Conservation (phyloP, 37 sponge, comb jelly and placozoan genomes). For the Cliona cf. orientalis region DNA sequence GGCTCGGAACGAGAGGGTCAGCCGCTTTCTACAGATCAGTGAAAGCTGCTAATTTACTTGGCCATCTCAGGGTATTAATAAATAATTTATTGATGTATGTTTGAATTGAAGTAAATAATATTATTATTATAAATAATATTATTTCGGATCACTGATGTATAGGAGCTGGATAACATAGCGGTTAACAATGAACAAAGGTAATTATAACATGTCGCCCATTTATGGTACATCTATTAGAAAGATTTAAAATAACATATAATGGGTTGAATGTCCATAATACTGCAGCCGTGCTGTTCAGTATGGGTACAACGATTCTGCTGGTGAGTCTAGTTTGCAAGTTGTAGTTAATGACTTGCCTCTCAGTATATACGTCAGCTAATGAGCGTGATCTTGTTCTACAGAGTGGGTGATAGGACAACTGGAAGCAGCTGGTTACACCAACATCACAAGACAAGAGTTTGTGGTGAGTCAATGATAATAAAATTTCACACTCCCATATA, state of each 20-base stretch:
- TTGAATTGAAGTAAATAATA: neutral
- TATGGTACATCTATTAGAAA: neutral
- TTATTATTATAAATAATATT: neutral
- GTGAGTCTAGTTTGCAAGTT: constrained; percentile 15
- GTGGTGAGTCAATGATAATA: constrained; percentile 5
- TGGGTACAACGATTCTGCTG: constrained; percentile 77
- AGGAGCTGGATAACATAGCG: constrained; percentile 44
- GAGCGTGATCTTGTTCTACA: neutral
- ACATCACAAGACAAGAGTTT: constrained; percentile 20
- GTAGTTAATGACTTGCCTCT: neutral
- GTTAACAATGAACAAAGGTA: neutral
- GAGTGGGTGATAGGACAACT: constrained; percentile 30
- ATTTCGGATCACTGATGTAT: neutral
- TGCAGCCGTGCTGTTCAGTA: constrained; percentile 69
- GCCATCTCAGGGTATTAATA: constrained; percentile 36
- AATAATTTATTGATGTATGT: neutral
- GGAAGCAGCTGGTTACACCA: constrained; percentile 14
- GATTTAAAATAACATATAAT: neutral
- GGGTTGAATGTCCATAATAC: neutral
- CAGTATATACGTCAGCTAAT: neutral
- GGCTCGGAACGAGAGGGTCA: neutral
- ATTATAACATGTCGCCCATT: too few species aligned
- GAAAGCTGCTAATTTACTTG: constrained; percentile 34
- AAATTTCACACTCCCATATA: too few species aligned
- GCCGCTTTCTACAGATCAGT: neutral